phyloP scores from a whole-genome alignment of 2,113 vertebrate species.

The Microcebus jonahi region DNA sequence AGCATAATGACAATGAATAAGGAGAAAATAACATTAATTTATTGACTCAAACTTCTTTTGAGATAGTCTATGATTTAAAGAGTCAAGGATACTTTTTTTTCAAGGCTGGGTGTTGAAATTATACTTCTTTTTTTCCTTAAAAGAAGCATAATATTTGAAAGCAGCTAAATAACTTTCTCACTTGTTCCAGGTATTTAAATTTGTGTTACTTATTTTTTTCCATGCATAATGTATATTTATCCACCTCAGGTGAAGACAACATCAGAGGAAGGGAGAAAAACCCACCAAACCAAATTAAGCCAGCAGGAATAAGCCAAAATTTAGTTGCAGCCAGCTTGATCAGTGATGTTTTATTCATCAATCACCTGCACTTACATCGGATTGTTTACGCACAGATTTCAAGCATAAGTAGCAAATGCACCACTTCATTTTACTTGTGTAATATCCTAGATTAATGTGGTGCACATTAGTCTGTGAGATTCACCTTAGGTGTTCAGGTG shows the following conservation, averaged over 20 bases:
- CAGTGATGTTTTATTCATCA: conserved; percentile 76
- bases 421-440: conserved; percentile 22
- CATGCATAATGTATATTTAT: conserved; percentile 60
- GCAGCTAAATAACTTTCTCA: conserved; percentile 54
- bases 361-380: conserved; percentile 52
- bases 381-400: conserved; percentile 46
- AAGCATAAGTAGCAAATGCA: conserved; percentile 58
- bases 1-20: background rate
- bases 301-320: conserved; percentile 57
- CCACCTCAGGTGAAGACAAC: conserved; percentile 51
- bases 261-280: background rate
- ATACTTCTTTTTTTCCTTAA: background rate
- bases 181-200: conserved; percentile 65
- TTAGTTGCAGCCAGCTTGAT: conserved; percentile 58
- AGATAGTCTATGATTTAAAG: background rate
- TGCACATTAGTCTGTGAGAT: background rate
- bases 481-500: conserved; percentile 5
- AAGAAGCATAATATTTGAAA: conserved; percentile 36
- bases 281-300: conserved; percentile 43
- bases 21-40: background rate
- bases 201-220: conserved; percentile 53
- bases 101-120: background rate
- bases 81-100: background rate
- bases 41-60: background rate
- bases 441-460: background rate